A percentile compares a stretch with the other conserved stretches of the same genome.
Evolutionary conservation across 2,888 invertebrate genomes (phyloP).

Genomic region (Tinea semifulvella): DNA sequence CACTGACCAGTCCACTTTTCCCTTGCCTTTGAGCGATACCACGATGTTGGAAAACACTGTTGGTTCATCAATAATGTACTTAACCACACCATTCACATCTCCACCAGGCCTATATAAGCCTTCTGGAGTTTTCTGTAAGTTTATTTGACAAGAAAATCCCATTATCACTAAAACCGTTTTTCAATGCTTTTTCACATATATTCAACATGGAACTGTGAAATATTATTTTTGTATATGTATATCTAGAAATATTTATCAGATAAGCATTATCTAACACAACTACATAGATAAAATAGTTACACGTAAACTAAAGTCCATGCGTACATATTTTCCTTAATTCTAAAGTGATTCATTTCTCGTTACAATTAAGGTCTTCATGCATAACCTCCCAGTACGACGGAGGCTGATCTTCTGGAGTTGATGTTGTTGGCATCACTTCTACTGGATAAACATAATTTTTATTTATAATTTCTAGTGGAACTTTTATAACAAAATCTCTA

Average conservation of each 20-base stretch:
- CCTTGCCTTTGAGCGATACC: slow-evolving; percentile 3
- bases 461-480: slow-evolving; percentile 14
- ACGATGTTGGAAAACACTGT: slow-evolving; percentile 8
- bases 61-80: slow-evolving; percentile 11
- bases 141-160: slow-evolving; percentile 11
- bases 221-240: background rate
- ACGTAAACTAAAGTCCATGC: background rate
- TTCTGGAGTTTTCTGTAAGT: background rate
- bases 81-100: slow-evolving; percentile 4
- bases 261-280: background rate
- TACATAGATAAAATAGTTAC: background rate
- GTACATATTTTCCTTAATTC: background rate
- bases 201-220: background rate
- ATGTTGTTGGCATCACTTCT: background rate
- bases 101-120: slow-evolving; percentile 8
- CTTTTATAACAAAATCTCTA: slow-evolving; percentile 4
- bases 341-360: background rate
- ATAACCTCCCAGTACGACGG: slow-evolving; percentile 13
- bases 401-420: background rate
- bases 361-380: background rate
- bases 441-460: background rate
- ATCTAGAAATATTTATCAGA: background rate
- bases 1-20: slow-evolving; percentile 3
- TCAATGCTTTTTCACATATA: background rate
- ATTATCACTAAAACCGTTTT: background rate